phyloP scores from a whole-genome alignment of 2,888 invertebrate species.

The Nomada ruficornis region DNA sequence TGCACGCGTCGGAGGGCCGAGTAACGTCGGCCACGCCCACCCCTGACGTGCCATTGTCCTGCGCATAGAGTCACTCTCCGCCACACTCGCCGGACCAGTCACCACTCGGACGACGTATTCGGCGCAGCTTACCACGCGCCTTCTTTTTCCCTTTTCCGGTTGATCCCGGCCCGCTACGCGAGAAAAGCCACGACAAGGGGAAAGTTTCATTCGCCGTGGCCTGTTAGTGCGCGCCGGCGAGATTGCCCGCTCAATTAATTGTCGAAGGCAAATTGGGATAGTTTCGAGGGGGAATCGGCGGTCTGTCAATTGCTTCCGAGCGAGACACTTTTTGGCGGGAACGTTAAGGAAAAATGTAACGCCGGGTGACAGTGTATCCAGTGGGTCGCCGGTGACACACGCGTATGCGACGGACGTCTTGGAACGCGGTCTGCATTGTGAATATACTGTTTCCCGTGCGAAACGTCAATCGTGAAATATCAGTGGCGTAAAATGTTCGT shows the following conservation, averaged over 20 bases:
- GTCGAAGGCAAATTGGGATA: no score
- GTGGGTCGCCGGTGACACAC: constrained; percentile 1
- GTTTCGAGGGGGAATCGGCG: background rate
- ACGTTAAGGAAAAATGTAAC: constrained; percentile 20
- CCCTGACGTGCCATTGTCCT: constrained; percentile 60
- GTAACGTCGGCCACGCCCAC: constrained; percentile 63
- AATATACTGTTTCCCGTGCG: background rate
- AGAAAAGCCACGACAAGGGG: background rate
- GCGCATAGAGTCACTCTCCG: constrained; percentile 58
- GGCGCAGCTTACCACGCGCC: constrained; percentile 57
- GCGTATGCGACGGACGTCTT: background rate
- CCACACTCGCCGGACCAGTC: constrained; percentile 56
- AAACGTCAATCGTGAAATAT: background rate
- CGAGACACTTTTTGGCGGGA: constrained; percentile 52
- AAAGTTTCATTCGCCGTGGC: background rate
- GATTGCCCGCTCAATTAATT: no score
- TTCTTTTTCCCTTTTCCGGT: constrained; percentile 51
- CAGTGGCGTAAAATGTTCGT: constrained; percentile 5
- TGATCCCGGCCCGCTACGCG: constrained; percentile 9
- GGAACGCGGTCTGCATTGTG: background rate
- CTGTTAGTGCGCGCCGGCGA: background rate
- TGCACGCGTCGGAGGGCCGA: constrained; percentile 42
- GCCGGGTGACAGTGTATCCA: constrained; percentile 37
- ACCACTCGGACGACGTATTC: constrained; percentile 71
- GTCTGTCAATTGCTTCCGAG: background rate